Conservation (phyloP, 2,888 invertebrate species). For the Athalia circularis region DNA sequence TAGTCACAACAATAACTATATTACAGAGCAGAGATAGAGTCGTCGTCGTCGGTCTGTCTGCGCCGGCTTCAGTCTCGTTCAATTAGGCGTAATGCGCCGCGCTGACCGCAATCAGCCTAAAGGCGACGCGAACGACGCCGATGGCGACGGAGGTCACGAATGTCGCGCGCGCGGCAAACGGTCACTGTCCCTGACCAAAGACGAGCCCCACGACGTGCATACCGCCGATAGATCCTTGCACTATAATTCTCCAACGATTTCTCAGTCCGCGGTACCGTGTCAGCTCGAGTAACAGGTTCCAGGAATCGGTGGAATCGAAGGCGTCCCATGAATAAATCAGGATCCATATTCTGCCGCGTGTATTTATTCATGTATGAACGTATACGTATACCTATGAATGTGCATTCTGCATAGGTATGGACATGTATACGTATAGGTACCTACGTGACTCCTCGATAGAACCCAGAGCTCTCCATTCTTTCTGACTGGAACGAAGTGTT, state of each 20-base stretch:
- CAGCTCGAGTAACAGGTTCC: constrained; percentile 4
- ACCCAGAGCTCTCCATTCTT: too few species aligned
- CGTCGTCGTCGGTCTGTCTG: constrained; percentile 46
- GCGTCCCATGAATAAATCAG: constrained; percentile 20
- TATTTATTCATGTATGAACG: neutral
- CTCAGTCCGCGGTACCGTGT: neutral
- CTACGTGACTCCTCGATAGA: too few species aligned
- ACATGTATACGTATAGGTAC: too few species aligned
- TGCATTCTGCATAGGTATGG: too few species aligned
- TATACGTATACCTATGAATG: neutral
- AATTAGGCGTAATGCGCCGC: constrained; percentile 58
- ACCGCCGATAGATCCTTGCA: neutral
- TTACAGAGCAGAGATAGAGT: constrained; percentile 48
- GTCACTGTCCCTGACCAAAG: constrained; percentile 42
- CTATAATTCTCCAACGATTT: neutral
- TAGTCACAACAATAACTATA: constrained; percentile 56
- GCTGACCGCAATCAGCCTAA: constrained; percentile 45
- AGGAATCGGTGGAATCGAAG: neutral
- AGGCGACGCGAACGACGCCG: constrained; percentile 43
- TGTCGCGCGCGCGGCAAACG: constrained; percentile 30
- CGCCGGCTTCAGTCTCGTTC: constrained; percentile 51
- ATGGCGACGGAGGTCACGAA: constrained; percentile 46
- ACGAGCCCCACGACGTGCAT: neutral
- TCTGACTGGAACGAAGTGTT: too few species aligned
- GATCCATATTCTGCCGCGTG: neutral